phyloP scores from a whole-genome alignment of 2,888 invertebrate species.

The Bhutanitis thaidina region DNA sequence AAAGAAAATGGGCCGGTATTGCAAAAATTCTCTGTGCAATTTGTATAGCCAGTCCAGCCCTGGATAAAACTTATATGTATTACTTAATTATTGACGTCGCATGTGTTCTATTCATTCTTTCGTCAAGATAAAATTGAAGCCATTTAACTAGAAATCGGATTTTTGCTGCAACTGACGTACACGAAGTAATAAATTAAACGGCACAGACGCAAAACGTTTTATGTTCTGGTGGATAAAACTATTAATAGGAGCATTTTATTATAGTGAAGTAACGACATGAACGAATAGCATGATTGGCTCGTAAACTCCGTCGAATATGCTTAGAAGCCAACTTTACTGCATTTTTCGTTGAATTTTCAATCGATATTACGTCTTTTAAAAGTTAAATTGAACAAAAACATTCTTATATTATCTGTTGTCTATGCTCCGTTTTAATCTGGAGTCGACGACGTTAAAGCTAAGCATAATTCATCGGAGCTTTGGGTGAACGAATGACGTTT shows the following conservation, averaged over 20 bases:
- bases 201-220: neutral
- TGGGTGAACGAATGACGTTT: no score
- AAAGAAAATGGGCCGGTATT: no score
- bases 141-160: no score
- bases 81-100: no score
- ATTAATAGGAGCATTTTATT: constrained; percentile 2
- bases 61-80: no score
- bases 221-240: neutral
- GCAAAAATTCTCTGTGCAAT: no score
- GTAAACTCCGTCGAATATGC: neutral
- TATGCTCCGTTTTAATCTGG: no score
- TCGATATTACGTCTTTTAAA: neutral
- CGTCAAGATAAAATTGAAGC: no score
- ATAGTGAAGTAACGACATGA: neutral
- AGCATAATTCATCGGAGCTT: no score
- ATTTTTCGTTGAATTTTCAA: neutral
- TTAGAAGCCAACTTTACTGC: neutral
- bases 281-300: neutral
- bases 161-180: neutral
- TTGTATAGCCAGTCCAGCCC: no score
- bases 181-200: neutral
- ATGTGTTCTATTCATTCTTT: no score
- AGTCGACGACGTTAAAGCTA: no score
- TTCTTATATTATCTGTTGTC: neutral
- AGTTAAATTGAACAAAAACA: neutral